Base-by-base conservation (phyloP, 2,888 invertebrate species). In the Melieria omissa region DNA sequence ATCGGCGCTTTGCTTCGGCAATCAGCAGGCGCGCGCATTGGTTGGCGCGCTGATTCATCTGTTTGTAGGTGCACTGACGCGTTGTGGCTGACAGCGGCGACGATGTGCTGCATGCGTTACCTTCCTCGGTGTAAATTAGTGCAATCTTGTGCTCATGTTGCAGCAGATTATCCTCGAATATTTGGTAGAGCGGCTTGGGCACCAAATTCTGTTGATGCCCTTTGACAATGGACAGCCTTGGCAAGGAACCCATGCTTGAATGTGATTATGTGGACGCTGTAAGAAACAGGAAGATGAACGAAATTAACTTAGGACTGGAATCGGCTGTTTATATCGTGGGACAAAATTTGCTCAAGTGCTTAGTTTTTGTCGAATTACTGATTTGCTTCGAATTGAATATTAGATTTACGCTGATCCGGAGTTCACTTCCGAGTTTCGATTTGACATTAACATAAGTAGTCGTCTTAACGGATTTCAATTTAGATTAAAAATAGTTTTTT, bases 161-260 rank as follows among this genome's bases (percentile, higher is more conserved):
- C 10, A 85, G 79, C n/a, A 92, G 88, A 66, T 91, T 89, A 55
- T 89, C 88, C 80, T 89, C 89, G 75, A 91, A 90, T 71, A 91
- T 85, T 77, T 87, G 86, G 72, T 92, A 88, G 54, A 93, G 84
- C 0, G 89, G 89, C 1, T 89, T 88, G 0, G 89, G 84, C 5
- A 88, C 88, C 14, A 90, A 87, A 3, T 87, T 83, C 62, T 89
- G 87, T 45, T 90, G 89, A 5, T 88, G 87, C 1, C 93, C 92
- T 80, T 90, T 90, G 63, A 93, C 87, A 76, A 94, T 90, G 0
- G 94, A 94, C 73, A 92, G 88, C 80, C 93, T 91, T 70, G 93
- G 93, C 79, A 94, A 87, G 4, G 93, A 92, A 67, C 94, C 94
- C 94, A 95, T 95, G 47, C 65, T 68, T 49, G 9, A n/a, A 4